Conservation (phyloP, 35 echinoderm and acorn worm species). For the Holothuria glaberrima region DNA sequence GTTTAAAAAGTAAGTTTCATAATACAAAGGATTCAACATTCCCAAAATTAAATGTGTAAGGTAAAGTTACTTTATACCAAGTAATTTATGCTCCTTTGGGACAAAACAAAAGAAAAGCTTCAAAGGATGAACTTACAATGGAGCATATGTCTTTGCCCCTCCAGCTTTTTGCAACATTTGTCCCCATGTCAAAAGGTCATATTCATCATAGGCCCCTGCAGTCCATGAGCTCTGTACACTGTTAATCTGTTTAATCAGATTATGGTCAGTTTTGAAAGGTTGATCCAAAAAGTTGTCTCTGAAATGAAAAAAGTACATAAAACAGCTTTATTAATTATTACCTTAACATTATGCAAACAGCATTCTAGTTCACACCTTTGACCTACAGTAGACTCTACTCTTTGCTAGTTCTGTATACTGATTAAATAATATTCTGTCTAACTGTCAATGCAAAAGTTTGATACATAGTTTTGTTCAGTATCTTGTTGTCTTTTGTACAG, state of each 20-base stretch:
- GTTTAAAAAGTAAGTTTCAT: too few relatives aligned
- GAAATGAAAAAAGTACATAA: neutral
- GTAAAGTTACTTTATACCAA: too few relatives aligned
- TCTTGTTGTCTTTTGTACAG: too few relatives aligned
- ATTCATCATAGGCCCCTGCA: conserved; percentile 76
- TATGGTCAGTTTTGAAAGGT: conserved; percentile 61
- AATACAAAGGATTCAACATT: too few relatives aligned
- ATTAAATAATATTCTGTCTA: too few relatives aligned
- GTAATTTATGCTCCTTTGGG: too few relatives aligned
- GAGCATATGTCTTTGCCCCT: conserved; percentile 46
- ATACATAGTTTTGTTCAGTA: too few relatives aligned
- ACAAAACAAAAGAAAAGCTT: neutral
- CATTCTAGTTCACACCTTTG: too few relatives aligned
- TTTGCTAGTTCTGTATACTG: neutral
- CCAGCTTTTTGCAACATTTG: conserved; percentile 82
- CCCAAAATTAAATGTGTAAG: too few relatives aligned
- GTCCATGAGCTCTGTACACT: conserved; percentile 80
- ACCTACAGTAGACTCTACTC: neutral
- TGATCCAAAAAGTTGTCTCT: neutral
- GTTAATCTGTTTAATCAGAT: conserved; percentile 80
- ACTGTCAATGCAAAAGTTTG: too few relatives aligned
- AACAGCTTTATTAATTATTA: neutral
- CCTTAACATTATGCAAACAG: neutral
- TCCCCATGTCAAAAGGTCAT: conserved; percentile 75
- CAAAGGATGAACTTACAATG: neutral